These are phyloP conservation scores for Poecile montanus DNA, from an alignment of 2,797 vertebrate species.

Conservation along the genomic window DNA sequence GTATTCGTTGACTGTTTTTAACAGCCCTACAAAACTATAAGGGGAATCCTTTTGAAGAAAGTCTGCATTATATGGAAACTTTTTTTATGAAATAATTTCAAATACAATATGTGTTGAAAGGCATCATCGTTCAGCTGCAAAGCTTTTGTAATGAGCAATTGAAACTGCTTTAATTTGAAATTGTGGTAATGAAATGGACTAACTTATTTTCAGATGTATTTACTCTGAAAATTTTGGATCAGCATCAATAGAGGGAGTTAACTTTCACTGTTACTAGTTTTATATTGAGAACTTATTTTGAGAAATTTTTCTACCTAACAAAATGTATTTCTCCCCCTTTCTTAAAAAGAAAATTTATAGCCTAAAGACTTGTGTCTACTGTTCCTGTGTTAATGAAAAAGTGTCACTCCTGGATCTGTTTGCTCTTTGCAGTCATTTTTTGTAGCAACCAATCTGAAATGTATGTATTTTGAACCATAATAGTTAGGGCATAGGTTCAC, in stretches of 20 bases:
- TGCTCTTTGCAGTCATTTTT: background rate
- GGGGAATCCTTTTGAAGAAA: background rate
- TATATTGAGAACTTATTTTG: background rate
- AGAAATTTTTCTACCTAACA: background rate
- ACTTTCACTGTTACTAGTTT: background rate
- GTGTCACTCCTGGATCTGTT: background rate
- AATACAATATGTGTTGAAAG: background rate
- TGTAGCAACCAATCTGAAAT: background rate
- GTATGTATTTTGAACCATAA: background rate
- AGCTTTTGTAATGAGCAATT: background rate
- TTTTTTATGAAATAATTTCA: background rate
- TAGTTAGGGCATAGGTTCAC: background rate
- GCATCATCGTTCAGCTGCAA: background rate
- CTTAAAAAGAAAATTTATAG: background rate
- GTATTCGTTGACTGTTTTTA: background rate
- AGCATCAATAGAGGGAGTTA: background rate
- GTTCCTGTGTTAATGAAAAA: background rate
- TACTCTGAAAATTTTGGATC: background rate
- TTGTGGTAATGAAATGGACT: background rate
- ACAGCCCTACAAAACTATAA: background rate
- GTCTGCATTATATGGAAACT: background rate
- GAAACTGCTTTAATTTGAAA: background rate
- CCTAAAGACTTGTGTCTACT: background rate
- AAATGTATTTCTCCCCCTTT: accelerated
- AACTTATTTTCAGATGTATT: background rate